Base-by-base conservation (phyloP, 1,140 invertebrate species). In the Hyposmocoma kahamanoa region DNA sequence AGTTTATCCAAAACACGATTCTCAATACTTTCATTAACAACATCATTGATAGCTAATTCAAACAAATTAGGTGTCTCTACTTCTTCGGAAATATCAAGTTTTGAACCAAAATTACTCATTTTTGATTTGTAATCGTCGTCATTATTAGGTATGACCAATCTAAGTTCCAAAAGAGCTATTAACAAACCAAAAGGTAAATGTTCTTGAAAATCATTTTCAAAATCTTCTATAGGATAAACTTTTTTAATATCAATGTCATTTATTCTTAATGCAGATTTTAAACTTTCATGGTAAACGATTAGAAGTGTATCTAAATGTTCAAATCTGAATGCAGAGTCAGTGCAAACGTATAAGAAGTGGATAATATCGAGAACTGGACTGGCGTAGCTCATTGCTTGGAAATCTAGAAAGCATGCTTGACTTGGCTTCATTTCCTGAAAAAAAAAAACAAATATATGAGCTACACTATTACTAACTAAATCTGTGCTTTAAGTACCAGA, bases 401-500 rank as follows among this genome's bases (percentile, higher is more conserved):
- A 84, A 42, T 84, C 81, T 41, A 84, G 43, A 32, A 84, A 81
- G 20, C 74, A 77, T 15, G 81, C 36, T 49, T 68, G 51, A 17
- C 36, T 64, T 50, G 58, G 36, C 15, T 52, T 53, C 2, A 51
- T 45, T n/a, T 56, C 62, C 80, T 84, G 69, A 13, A 76, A 81
- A 34, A 42, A 53, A 59, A 36, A 38, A 43, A 26, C 5, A 11
- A 26, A 26, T 26, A 26, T 26, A 6, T 26, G 5, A 26, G 11
- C 24, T n/a, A n/a, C n/a, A n/a, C n/a, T n/a, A n/a, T n/a, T n/a
- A n/a, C n/a, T n/a, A n/a, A n/a, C n/a, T n/a, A n/a, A n/a, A n/a
- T n/a, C n/a, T n/a, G n/a, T n/a, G n/a, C n/a, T n/a, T n/a, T n/a
- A n/a, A n/a, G n/a, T n/a, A n/a, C n/a, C n/a, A n/a, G n/a, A n/a